A percentile compares a stretch with the other conserved stretches of the same genome.
Conservation (phyloP, 1,140 invertebrate species). For the Hyles vespertilio region DNA sequence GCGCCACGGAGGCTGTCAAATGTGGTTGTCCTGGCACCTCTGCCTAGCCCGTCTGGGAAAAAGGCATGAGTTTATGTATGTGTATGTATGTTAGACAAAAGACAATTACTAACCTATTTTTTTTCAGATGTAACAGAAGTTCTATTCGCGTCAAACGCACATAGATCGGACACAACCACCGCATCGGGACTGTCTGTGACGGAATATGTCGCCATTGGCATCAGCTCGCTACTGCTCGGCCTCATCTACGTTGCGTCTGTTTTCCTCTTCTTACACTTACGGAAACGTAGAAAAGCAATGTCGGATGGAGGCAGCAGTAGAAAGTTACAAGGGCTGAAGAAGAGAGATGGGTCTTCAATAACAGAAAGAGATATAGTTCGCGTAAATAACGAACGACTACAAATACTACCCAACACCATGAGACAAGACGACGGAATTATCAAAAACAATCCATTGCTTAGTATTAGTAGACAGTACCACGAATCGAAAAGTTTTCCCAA, state of each 20-base stretch:
- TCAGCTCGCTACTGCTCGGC: slow-evolving; percentile 86
- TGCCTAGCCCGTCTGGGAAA: too few relatives aligned
- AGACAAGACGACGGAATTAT: slow-evolving; percentile 78
- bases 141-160: slow-evolving; percentile 82
- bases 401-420: slow-evolving; percentile 43
- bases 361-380: slow-evolving; percentile 62
- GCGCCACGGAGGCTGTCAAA: too few relatives aligned
- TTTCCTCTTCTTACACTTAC: slow-evolving; percentile 86
- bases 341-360: slow-evolving; percentile 53
- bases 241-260: slow-evolving; percentile 90
- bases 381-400: slow-evolving; percentile 56
- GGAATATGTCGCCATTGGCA: slow-evolving; percentile 88
- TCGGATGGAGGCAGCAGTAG: slow-evolving; percentile 39
- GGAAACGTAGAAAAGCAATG: slow-evolving; percentile 70
- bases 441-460: slow-evolving; percentile 85
- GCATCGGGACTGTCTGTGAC: slow-evolving; percentile 77
- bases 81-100: too few relatives aligned
- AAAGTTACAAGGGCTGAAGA: slow-evolving; percentile 49
- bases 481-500: slow-evolving; percentile 63
- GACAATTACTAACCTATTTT: slow-evolving; percentile 10
- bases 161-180: slow-evolving; percentile 65
- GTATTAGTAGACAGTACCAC: slow-evolving; percentile 78
- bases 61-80: too few relatives aligned
- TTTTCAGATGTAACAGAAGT: slow-evolving; percentile 86
- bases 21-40: too few relatives aligned